These are phyloP conservation scores for Ganaspis sp. DNA, from an alignment of 1,140 invertebrate species.

Conservation along the genomic window DNA sequence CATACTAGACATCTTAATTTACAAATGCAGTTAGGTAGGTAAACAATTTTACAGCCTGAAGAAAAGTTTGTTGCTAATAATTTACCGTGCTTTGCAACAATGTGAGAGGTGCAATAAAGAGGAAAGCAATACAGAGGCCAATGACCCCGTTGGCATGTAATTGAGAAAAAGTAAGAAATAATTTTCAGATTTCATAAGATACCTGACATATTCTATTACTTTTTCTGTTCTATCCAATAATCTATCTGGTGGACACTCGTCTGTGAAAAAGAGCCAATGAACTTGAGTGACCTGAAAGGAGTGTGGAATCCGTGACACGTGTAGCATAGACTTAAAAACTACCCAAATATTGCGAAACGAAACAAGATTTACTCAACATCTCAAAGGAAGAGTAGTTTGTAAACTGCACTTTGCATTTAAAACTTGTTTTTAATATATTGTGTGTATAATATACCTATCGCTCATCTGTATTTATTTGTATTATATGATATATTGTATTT, in stretches of 20 bases:
- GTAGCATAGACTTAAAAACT: slow-evolving; percentile 35
- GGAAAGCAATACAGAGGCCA: background rate
- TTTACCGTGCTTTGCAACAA: background rate
- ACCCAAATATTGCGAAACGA: slow-evolving; percentile 17
- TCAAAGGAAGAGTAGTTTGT: background rate
- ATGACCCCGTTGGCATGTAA: slow-evolving; percentile 5
- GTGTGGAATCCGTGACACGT: slow-evolving; percentile 48
- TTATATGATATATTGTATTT: no score
- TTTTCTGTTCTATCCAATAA: background rate
- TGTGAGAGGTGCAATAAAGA: slow-evolving; percentile 17
- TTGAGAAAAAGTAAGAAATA: slow-evolving; percentile 4
- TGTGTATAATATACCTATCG: no score
- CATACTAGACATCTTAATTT: background rate
- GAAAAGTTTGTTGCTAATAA: background rate
- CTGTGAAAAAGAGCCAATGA: slow-evolving; percentile 69
- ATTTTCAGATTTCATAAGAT: background rate
- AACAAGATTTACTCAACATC: background rate
- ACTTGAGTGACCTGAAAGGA: slow-evolving; percentile 69
- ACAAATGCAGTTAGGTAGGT: background rate
- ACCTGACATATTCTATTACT: background rate
- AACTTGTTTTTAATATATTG: no score
- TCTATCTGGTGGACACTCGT: slow-evolving; percentile 39
- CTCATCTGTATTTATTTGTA: no score
- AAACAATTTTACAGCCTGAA: background rate
- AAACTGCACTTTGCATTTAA: no score